Percentiles rank a stretch among this genome's conserved stretches.
phyloP scores from a whole-genome alignment of 2,888 invertebrate species.

The Eubasilissa splendida region DNA sequence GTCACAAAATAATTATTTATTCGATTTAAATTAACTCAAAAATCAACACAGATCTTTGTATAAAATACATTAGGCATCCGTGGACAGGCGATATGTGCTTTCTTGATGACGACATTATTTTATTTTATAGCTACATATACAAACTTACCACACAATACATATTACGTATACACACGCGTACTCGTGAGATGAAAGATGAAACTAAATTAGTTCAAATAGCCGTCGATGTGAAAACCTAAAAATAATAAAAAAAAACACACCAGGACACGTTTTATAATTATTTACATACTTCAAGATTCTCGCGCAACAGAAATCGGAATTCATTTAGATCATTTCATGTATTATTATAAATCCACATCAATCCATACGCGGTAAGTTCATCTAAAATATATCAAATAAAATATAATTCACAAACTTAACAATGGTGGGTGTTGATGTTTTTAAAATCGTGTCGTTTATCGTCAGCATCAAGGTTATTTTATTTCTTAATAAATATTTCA shows the following conservation, averaged over 20 bases:
- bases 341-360: neutral
- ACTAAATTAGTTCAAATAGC: conserved; percentile 1
- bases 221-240: neutral
- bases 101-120: conserved; percentile 7
- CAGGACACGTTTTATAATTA: neutral
- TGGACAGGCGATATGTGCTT: conserved; percentile 32
- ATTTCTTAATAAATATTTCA: neutral
- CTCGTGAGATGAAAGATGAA: neutral
- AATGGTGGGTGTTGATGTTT: neutral
- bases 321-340: neutral
- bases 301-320: conserved; percentile 3
- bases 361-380: neutral
- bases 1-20: conserved; percentile 22
- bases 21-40: conserved; percentile 24
- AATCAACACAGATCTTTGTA: neutral
- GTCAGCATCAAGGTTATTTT: neutral
- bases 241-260: neutral
- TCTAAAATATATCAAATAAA: neutral
- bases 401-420: conserved; percentile 9
- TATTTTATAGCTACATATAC: neutral
- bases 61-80: neutral
- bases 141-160: neutral
- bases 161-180: neutral
- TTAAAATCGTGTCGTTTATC: neutral
- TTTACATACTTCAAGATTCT: conserved; percentile 2